These are phyloP conservation scores for Yponomeuta plumbellus DNA, from an alignment of 2,888 invertebrate species.

Conservation along the genomic window DNA sequence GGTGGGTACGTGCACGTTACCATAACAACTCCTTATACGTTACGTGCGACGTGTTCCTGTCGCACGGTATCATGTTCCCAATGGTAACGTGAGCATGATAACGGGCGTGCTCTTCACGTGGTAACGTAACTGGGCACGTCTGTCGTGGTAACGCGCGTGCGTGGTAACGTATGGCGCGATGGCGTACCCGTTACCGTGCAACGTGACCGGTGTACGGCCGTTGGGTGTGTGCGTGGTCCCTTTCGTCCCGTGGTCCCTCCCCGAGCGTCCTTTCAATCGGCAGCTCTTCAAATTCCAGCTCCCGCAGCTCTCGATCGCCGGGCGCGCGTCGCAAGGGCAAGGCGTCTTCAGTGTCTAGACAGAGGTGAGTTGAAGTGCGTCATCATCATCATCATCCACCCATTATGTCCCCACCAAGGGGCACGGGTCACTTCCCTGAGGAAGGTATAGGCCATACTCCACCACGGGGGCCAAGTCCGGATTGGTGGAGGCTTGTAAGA, in stretches of 20 bases:
- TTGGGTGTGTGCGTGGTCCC: constrained; percentile 29
- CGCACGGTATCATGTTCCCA: background rate
- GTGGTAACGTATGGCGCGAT: background rate
- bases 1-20: background rate
- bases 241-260: constrained; percentile 26
- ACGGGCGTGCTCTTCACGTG: background rate
- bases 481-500: too few relatives aligned
- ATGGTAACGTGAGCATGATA: background rate
- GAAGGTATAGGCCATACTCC: too few relatives aligned
- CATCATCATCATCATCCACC: too few relatives aligned
- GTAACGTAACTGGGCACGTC: background rate
- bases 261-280: constrained; percentile 57
- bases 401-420: too few relatives aligned
- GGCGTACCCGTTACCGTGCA: background rate
- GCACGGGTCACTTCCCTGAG: too few relatives aligned
- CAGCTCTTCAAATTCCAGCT: constrained; percentile 77
- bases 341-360: constrained; percentile 64
- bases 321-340: constrained; percentile 60
- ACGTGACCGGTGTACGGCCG: background rate
- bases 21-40: background rate
- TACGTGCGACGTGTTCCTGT: background rate
- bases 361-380: constrained; percentile 48
- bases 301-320: constrained; percentile 66
- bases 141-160: background rate
- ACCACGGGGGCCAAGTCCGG: too few relatives aligned